Base-by-base conservation (phyloP, 2,797 vertebrate genomes). In the Lacerta agilis region DNA sequence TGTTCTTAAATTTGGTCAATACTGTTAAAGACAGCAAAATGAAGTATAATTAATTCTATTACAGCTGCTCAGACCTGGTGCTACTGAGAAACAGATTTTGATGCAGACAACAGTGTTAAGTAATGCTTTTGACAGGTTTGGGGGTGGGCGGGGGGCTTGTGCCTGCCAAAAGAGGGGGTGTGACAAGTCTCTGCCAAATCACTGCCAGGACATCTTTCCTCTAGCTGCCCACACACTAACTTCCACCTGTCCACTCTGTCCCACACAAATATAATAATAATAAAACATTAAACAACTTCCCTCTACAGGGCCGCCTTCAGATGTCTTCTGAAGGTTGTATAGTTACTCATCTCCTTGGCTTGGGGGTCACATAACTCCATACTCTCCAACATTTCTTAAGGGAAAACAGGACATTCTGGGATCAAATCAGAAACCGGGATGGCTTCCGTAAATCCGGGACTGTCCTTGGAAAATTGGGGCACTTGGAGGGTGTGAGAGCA, bases 1-100 rank as follows among this genome's bases (percentile, higher is more conserved):
- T 97, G 97, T 98, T 97, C 97, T 97, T 97, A 97, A 98, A 97
- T 97, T 98, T 97, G 97, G 97, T 97, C 97, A 97, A 97, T 97
- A 97, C 97, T 97, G 97, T 97, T 98, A 97, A 97, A 97, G 97
- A 97, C 97, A 97, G 97, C 97, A 97, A 98, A 97, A 97, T 97
- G 97, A 98, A 97, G 97, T 97, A 97, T 97, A 97, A 98, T 97
- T 97, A 98, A 98, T 97, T 97, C 97, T 97, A 97, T 97, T 97
- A 96, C 96, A 95, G 95, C 96, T 93, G 92, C 95, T 96, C 94
- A 96, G 96, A 96, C 96, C 94, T 91, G 94, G 95, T 96, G 96
- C 95, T 97, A 96, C 95, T 94, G 95, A 95, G 94, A 97, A 96
- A 96, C 95, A 96, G 95, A 97, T 96, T 97, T 96, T 11, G 13